Percentiles rank a stretch among this genome's conserved stretches.
These are phyloP conservation scores for Stegana nigrithorax DNA, from an alignment of 2,888 invertebrate species.

Conservation along the genomic window DNA sequence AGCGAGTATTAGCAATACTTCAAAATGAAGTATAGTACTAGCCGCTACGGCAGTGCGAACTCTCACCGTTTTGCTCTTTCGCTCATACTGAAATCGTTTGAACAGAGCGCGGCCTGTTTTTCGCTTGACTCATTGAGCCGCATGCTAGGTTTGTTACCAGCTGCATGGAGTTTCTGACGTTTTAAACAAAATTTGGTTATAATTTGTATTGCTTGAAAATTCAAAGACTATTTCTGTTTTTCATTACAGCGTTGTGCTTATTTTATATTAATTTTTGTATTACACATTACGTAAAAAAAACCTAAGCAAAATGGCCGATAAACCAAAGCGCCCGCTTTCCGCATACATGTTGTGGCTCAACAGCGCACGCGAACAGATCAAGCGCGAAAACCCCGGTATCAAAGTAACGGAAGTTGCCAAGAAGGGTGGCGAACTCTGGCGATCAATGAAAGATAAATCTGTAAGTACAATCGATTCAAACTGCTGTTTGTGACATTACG, in stretches of 20 bases:
- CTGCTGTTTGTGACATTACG: too few species aligned
- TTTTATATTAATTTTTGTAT: conserved; percentile 21
- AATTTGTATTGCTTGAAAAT: background rate
- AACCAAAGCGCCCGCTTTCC: conserved; percentile 92
- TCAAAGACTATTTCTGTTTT: background rate
- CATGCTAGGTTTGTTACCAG: too few species aligned
- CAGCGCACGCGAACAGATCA: conserved; percentile 87
- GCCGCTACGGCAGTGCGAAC: too few species aligned
- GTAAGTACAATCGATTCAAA: too few species aligned
- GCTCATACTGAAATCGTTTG: too few species aligned
- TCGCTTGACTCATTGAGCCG: too few species aligned
- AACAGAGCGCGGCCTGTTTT: too few species aligned
- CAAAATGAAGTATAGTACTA: too few species aligned
- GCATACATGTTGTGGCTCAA: conserved; percentile 97
- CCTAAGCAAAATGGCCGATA: conserved; percentile 79
- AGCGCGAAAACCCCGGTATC: conserved; percentile 90
- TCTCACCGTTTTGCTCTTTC: too few species aligned
- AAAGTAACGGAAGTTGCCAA: conserved; percentile 93
- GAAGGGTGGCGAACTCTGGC: conserved; percentile 96
- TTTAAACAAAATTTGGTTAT: background rate
- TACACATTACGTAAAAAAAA: conserved; percentile 3
- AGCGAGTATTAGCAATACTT: too few species aligned
- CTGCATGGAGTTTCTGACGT: too few species aligned
- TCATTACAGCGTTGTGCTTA: conserved; percentile 39
- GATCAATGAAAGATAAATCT: conserved; percentile 86